These are phyloP conservation scores for Cotesia glomerata DNA, from an alignment of 1,140 invertebrate species.

Conservation along the genomic window DNA sequence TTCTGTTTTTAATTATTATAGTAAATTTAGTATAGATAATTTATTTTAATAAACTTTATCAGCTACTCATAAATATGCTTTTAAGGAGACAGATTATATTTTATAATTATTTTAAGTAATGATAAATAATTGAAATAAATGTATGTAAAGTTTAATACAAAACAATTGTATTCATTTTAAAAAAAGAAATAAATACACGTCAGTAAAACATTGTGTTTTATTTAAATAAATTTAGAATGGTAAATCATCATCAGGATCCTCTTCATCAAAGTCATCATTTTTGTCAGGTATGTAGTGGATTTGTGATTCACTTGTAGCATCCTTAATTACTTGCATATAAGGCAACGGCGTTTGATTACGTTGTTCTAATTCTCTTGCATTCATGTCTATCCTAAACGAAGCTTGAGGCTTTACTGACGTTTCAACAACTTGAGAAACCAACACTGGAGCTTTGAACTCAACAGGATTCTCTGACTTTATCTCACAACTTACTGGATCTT, in stretches of 20 bases:
- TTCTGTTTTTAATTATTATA: too few species aligned
- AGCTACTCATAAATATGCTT: too few species aligned
- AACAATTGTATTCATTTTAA: not conserved
- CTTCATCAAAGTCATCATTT: conserved; percentile 66
- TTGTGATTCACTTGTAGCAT: conserved; percentile 49
- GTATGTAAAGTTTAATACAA: not conserved
- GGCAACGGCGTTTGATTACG: conserved; percentile 51
- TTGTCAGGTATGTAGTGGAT: conserved; percentile 65
- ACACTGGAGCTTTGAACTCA: not conserved
- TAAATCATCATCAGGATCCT: conserved; percentile 66
- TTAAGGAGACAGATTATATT: too few species aligned
- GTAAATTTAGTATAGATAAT: too few species aligned
- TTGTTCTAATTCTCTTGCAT: conserved; percentile 52
- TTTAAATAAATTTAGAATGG: conserved; percentile 46
- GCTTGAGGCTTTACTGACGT: conserved; percentile 40
- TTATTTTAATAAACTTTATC: too few species aligned
- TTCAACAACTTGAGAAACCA: not conserved
- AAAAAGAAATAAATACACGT: conserved; percentile 35
- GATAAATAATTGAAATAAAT: not conserved
- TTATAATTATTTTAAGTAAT: too few species aligned
- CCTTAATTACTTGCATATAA: conserved; percentile 40
- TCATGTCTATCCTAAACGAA: conserved; percentile 57
- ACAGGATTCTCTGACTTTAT: conserved; percentile 35
- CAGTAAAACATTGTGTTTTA: conserved; percentile 14
- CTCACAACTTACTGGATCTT: conserved; percentile 42